These are phyloP conservation scores for Pangasianodon hypophthalmus DNA, from an alignment of 2,113 vertebrate genomes.

Conservation along the genomic window DNA sequence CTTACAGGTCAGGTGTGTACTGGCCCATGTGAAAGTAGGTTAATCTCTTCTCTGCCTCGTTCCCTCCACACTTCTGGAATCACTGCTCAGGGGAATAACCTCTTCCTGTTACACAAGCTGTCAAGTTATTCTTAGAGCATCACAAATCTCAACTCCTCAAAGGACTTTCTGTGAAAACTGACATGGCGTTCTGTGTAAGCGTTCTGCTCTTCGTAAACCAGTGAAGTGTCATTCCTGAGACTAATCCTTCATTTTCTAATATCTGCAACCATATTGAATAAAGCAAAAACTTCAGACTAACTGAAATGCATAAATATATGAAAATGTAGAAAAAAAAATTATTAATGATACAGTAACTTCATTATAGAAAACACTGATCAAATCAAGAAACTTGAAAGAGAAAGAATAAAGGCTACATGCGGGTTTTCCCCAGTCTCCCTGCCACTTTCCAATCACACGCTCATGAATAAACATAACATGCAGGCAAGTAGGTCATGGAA, in stretches of 20 bases:
- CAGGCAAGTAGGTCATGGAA: slow-evolving; percentile 52
- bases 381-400: background rate
- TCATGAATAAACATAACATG: slow-evolving; percentile 54
- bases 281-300: background rate
- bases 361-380: background rate
- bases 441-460: slow-evolving; percentile 24
- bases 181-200: slow-evolving; percentile 30
- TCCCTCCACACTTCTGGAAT: slow-evolving; percentile 31
- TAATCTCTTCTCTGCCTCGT: slow-evolving; percentile 54
- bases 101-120: slow-evolving; percentile 49
- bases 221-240: background rate
- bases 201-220: background rate
- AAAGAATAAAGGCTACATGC: background rate
- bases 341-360: too few relatives aligned
- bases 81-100: slow-evolving; percentile 51
- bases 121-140: slow-evolving; percentile 59
- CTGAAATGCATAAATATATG: background rate
- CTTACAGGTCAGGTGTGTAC: slow-evolving; percentile 54
- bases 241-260: background rate
- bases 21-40: slow-evolving; percentile 59
- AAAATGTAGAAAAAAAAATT: background rate
- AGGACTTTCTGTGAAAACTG: slow-evolving; percentile 34
- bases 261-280: background rate
- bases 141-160: slow-evolving; percentile 50
- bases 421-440: slow-evolving; percentile 12